Evolutionary conservation across 2,113 vertebrate genomes (phyloP), one percentile per base, ranked within the genome.

Genomic region (Malurus elegans): DNA sequence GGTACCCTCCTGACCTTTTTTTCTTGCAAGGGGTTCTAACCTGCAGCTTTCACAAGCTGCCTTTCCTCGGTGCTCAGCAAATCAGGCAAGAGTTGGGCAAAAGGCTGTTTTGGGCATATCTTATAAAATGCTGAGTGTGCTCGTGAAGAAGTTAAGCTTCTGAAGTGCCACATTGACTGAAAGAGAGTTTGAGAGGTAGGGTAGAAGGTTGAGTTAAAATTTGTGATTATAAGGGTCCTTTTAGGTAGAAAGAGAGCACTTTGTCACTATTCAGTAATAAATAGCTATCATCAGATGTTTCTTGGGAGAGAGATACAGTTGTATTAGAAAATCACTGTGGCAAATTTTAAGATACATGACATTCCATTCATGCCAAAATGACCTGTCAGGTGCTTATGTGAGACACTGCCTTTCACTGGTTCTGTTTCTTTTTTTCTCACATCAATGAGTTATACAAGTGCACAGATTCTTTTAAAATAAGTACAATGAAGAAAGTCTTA

Each of bases 301-400:
- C 57, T 48, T 79, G 31, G 18, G 56, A 78, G n/a, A 64, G 24
- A 88, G 12, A 31, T 71, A 31, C 11, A 31, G 51, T 18, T 48
- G 32, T 60, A 60, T 56, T 81, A 48, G 42, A 81, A 86, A 93
- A 92, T 50, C 17, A 40, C 70, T 19, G 31, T 44, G 40, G 25
- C 4, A 18, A n/a, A 61, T 71, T 92, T 92, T 65, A 53, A 47
- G 64, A 23, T 53, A 21, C 32, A 65, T 45, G 32, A 20, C 23
- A 38, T 75, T 95, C 31, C 42, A 54, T 93, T 92, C 18, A 29
- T 21, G 10, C 28, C 57, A 65, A 71, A 86, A 89, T 56, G 40
- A 48, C 31, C 47, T 71, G 44, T 70, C 12, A 34, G 8, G n/a
- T 87, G 28, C 57, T 84, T 57, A 15, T 36, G 14, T 79, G 57